Conservation (phyloP, 2,888 invertebrate species). For the Pyrocoelia pectoralis region DNA sequence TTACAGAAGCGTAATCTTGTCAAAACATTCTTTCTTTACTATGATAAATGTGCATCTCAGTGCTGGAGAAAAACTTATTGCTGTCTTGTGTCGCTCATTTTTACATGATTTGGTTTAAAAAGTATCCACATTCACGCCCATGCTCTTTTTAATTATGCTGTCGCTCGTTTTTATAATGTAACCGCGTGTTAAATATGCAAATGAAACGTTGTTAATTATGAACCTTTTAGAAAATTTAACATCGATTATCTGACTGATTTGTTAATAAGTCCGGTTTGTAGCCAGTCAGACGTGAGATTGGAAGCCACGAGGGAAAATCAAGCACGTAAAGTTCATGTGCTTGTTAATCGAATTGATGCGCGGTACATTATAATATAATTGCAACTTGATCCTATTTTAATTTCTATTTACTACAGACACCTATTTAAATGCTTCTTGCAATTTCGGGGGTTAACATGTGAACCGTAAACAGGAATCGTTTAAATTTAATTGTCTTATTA, state of each 20-base stretch:
- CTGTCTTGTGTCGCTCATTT: no score
- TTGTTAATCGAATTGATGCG: slow-evolving; percentile 43
- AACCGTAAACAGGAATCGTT: slow-evolving; percentile 13
- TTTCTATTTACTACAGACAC: background rate
- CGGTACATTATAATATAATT: slow-evolving; percentile 4
- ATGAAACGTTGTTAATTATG: slow-evolving; percentile 5
- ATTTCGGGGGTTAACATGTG: slow-evolving; percentile 9
- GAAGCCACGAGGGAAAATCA: slow-evolving; percentile 21
- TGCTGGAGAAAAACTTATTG: no score
- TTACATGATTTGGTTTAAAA: no score
- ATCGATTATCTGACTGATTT: slow-evolving; percentile 21
- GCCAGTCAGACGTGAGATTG: slow-evolving; percentile 29
- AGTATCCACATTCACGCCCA: background rate
- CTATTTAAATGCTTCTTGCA: slow-evolving; percentile 5
- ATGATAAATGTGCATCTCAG: no score
- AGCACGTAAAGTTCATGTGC: slow-evolving; percentile 32
- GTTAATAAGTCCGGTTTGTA: slow-evolving; percentile 26
- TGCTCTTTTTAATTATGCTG: background rate
- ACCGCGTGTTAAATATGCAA: slow-evolving; percentile 1
- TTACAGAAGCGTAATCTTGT: no score
- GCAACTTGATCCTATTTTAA: background rate
- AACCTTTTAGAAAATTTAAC: slow-evolving; percentile 12
- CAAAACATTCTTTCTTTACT: no score
- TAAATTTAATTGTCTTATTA: slow-evolving; percentile 28
- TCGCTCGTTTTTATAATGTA: background rate